phyloP scores from a whole-genome alignment of 2,888 invertebrate genomes.

The Stictocephala bisonia region DNA sequence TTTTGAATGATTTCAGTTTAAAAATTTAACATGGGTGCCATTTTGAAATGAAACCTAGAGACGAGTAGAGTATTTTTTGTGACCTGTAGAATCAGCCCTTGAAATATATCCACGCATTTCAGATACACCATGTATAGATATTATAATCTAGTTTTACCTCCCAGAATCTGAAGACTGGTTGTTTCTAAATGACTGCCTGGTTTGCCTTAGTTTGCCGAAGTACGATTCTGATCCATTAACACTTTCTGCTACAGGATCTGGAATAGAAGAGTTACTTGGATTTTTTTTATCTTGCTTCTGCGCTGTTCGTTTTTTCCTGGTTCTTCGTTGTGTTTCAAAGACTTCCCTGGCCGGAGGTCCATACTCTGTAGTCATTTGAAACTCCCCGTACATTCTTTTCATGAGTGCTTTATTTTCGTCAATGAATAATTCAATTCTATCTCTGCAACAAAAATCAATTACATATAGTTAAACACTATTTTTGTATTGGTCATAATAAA shows the following conservation, averaged over 20 bases:
- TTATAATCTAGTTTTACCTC: constrained; percentile 65
- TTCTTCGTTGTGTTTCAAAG: constrained; percentile 49
- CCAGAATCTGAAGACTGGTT: constrained; percentile 67
- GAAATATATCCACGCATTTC: too few species aligned
- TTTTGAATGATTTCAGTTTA: too few species aligned
- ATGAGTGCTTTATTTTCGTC: constrained; percentile 95
- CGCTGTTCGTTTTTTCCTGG: constrained; percentile 28
- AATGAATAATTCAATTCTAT: constrained; percentile 90
- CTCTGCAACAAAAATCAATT: constrained; percentile 80
- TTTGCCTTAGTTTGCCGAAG: constrained; percentile 68
- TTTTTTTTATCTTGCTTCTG: constrained; percentile 16
- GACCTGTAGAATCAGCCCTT: too few species aligned
- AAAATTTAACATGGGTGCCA: neutral
- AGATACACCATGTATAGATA: too few species aligned
- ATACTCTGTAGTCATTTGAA: constrained; percentile 73
- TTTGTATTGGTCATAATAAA: too few species aligned
- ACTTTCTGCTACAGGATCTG: constrained; percentile 64
- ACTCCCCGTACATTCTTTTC: constrained; percentile 94
- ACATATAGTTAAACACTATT: too few species aligned
- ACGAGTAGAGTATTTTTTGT: neutral
- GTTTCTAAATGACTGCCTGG: constrained; percentile 68
- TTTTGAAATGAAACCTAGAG: neutral
- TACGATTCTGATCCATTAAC: constrained; percentile 67
- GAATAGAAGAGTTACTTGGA: constrained; percentile 61
- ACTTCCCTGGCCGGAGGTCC: constrained; percentile 67